Conservation (phyloP, 2,888 invertebrate genomes). For the Epiblema foenella region DNA sequence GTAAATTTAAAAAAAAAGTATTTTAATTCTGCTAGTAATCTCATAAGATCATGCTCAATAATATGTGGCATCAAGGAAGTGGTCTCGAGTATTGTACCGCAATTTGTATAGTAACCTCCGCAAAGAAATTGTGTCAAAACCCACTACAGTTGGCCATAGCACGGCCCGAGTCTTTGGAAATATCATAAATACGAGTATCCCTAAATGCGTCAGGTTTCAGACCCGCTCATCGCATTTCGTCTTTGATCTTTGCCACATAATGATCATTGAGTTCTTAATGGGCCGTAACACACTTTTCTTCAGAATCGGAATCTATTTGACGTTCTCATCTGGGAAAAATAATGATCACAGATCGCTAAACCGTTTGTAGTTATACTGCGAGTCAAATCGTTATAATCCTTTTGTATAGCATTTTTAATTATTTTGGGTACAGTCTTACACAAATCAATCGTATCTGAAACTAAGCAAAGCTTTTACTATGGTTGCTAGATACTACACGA, state of each 20-base stretch:
- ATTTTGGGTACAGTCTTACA: too few species aligned
- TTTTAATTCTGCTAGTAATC: background rate
- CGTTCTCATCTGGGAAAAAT: conserved; percentile 14
- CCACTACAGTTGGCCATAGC: conserved; percentile 22
- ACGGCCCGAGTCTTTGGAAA: conserved; percentile 18
- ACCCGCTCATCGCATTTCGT: conserved; percentile 21
- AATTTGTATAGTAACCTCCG: background rate
- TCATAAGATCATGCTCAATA: background rate
- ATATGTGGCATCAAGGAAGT: background rate
- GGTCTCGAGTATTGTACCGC: too few species aligned
- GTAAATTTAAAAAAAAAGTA: background rate
- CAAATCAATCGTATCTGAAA: too few species aligned
- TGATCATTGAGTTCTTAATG: conserved; percentile 42
- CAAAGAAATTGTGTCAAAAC: conserved; percentile 7
- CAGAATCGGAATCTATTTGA: conserved; percentile 24
- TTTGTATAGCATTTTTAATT: too few species aligned
- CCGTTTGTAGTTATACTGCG: background rate
- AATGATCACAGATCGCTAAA: conserved; percentile 28
- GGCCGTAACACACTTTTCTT: conserved; percentile 21
- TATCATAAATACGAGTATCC: conserved; percentile 17
- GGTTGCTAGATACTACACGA: too few species aligned
- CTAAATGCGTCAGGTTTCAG: conserved; percentile 28
- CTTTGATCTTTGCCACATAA: conserved; percentile 42
- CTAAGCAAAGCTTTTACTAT: too few species aligned
- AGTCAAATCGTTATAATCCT: too few species aligned